Percentiles rank a stretch among this genome's conserved stretches.
phyloP scores from a whole-genome alignment of 2,797 vertebrate species.

The Bradypodion pumilum region DNA sequence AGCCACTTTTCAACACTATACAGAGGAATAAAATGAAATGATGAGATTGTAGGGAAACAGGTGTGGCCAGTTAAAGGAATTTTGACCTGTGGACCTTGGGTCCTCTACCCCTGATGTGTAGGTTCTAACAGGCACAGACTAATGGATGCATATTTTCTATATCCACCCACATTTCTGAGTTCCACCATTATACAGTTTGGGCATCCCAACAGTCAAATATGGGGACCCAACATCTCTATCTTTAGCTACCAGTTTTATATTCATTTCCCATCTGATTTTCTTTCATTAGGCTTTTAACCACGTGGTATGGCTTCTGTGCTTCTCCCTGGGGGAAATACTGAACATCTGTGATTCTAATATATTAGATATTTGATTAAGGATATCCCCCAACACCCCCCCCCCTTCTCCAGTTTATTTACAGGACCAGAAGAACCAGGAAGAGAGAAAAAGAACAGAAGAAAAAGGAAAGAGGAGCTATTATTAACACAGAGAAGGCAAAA shows the following conservation, averaged over 20 bases:
- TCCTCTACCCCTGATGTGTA: background rate
- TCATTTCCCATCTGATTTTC: background rate
- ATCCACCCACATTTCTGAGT: background rate
- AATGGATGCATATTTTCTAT: background rate
- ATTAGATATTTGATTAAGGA: conserved; percentile 30
- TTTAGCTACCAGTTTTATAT: background rate
- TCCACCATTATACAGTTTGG: background rate
- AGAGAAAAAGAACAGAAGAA: background rate
- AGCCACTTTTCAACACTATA: too few species aligned
- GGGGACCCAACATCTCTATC: background rate
- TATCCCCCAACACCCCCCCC: background rate
- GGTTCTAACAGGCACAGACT: too few species aligned
- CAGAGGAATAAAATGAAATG: too few species aligned
- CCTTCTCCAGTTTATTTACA: conserved; percentile 8
- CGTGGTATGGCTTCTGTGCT: background rate
- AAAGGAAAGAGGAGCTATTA: conserved; percentile 30
- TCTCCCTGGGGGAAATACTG: background rate
- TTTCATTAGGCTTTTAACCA: background rate
- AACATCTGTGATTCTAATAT: conserved; percentile 29
- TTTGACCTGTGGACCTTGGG: background rate
- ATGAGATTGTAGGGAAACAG: background rate
- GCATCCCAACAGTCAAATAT: background rate
- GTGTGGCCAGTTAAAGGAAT: background rate
- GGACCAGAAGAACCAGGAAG: background rate
- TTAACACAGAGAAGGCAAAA: conserved; percentile 45